phyloP scores from a whole-genome alignment of 2,797 vertebrate species.

The Ceryle rudis region DNA sequence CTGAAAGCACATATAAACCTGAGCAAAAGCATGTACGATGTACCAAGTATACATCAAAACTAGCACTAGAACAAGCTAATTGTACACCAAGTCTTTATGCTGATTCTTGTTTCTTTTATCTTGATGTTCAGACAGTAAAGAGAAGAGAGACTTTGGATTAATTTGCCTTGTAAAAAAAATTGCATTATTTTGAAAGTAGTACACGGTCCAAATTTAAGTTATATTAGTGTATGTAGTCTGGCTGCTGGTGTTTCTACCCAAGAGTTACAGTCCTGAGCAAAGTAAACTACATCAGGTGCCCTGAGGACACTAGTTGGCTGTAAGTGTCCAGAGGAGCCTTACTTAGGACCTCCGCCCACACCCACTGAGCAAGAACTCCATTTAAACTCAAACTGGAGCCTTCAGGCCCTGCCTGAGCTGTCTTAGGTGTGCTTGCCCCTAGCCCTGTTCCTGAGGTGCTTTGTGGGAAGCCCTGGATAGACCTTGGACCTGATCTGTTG shows the following conservation, averaged over 20 bases:
- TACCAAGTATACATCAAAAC: neutral
- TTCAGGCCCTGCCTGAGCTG: neutral
- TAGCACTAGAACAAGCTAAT: neutral
- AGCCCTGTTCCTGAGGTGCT: neutral
- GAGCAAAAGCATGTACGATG: neutral
- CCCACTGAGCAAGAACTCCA: neutral
- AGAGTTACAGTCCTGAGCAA: neutral
- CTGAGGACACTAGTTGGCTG: neutral
- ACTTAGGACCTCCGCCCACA: neutral
- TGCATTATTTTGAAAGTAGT: neutral
- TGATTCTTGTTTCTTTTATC: neutral
- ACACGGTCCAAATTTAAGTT: neutral
- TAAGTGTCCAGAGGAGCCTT: neutral
- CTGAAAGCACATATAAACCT: neutral
- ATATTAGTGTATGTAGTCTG: neutral
- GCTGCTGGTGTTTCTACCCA: neutral
- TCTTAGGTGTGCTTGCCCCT: neutral
- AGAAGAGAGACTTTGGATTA: neutral
- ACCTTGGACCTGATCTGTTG: neutral
- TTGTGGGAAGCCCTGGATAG: neutral
- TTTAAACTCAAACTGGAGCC: neutral
- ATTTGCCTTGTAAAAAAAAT: neutral
- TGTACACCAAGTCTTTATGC: neutral
- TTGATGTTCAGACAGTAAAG: neutral
- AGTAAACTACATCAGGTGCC: neutral